These are phyloP conservation scores for Anagrus nilaparvatae DNA, from an alignment of 1,140 invertebrate genomes.

Conservation along the genomic window DNA sequence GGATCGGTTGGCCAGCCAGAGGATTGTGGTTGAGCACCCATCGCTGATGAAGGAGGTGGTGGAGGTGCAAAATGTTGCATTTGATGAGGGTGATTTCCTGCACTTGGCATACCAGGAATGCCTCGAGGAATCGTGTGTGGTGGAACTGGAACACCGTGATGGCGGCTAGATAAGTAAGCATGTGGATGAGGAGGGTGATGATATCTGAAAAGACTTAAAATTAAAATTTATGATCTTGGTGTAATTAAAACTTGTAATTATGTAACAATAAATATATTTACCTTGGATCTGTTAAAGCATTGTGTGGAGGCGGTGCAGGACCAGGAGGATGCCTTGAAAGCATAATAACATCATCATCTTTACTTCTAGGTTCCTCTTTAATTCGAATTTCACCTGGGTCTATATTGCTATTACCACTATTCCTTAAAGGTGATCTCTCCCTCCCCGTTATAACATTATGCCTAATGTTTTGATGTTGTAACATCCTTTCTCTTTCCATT, in stretches of 20 bases:
- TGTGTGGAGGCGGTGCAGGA: conserved; percentile 26
- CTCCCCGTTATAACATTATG: conserved; percentile 40
- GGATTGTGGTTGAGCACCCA: conserved; percentile 31
- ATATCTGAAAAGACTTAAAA: conserved; percentile 16
- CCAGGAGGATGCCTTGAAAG: conserved; percentile 43
- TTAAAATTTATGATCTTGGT: background rate
- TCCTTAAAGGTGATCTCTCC: conserved; percentile 60
- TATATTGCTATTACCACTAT: conserved; percentile 44
- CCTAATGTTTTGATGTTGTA: conserved; percentile 39
- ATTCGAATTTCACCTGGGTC: conserved; percentile 44
- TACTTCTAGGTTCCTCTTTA: conserved; percentile 52
- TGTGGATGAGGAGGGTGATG: conserved; percentile 34
- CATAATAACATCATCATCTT: conserved; percentile 51
- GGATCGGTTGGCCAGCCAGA: conserved; percentile 45
- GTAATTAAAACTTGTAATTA: background rate
- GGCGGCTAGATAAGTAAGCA: conserved; percentile 30
- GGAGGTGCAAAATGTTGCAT: conserved; percentile 48
- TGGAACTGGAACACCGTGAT: conserved; percentile 37
- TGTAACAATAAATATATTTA: conserved; percentile 18
- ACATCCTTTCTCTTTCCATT: conserved; percentile 52
- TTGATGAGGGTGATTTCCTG: conserved; percentile 35
- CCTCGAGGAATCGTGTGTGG: conserved; percentile 40
- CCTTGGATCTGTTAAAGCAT: conserved; percentile 34
- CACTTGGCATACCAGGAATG: conserved; percentile 32
- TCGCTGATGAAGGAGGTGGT: conserved; percentile 27